phyloP scores from a whole-genome alignment of 2,113 vertebrate genomes.

The Psettodes erumei region DNA sequence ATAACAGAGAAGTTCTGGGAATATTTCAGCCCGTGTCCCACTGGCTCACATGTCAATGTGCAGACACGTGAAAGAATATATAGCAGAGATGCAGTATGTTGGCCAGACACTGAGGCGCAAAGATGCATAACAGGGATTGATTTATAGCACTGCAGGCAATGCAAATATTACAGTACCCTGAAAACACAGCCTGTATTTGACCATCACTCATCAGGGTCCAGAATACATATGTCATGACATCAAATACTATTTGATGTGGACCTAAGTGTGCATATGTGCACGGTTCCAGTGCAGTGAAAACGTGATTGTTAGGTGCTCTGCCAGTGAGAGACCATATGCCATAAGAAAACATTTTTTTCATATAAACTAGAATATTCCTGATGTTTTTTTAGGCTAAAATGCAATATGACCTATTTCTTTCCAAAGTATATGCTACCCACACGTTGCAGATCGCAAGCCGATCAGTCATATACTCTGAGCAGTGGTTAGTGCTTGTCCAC shows the following conservation, averaged over 20 bases:
- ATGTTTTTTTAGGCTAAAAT: neutral
- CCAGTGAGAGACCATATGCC: neutral
- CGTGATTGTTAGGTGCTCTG: constrained; percentile 11
- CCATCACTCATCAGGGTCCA: constrained; percentile 39
- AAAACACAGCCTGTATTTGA: constrained; percentile 52
- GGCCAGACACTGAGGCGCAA: constrained; percentile 60
- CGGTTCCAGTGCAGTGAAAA: constrained; percentile 35
- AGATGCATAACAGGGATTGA: constrained; percentile 45
- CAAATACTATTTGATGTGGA: constrained; percentile 55
- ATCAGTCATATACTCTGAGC: neutral
- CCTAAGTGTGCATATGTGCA: constrained; percentile 9
- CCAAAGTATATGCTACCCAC: neutral
- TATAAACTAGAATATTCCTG: neutral
- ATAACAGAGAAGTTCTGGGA: constrained; percentile 41
- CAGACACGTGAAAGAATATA: constrained; percentile 43
- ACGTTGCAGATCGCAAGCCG: neutral
- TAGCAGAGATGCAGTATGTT: constrained; percentile 19
- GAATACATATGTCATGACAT: constrained; percentile 47
- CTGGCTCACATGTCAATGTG: constrained; percentile 28
- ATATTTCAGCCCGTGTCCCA: constrained; percentile 26
- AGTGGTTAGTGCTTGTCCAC: neutral
- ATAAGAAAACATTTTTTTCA: neutral
- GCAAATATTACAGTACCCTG: constrained; percentile 67
- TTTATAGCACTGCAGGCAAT: constrained; percentile 53
- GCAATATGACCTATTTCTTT: neutral